Conservation (phyloP, 2,888 invertebrate genomes). For the Volucella zonaria region DNA sequence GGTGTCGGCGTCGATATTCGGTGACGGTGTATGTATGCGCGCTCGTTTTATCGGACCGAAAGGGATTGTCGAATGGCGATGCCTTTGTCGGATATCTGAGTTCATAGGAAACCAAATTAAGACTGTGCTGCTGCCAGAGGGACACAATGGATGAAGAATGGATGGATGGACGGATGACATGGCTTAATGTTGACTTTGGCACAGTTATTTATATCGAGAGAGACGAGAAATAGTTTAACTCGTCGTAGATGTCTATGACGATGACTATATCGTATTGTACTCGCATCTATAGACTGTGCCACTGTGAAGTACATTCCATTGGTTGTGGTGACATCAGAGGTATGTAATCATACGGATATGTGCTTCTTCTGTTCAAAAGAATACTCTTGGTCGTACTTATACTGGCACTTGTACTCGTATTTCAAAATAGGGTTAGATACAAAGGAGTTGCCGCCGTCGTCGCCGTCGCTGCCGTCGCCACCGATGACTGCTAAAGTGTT, state of each 20-base stretch:
- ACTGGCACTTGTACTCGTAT: neutral
- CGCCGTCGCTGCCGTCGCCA: conserved; percentile 24
- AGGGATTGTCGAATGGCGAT: conserved; percentile 30
- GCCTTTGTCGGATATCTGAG: conserved; percentile 21
- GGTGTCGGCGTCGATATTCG: neutral
- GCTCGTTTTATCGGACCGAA: conserved; percentile 20
- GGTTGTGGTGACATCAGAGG: conserved; percentile 23
- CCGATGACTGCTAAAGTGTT: conserved; percentile 30
- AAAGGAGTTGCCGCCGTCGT: conserved; percentile 26
- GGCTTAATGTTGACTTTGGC: conserved; percentile 66
- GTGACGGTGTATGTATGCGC: conserved; percentile 26
- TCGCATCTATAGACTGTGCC: neutral
- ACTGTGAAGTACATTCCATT: conserved; percentile 39
- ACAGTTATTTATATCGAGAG: conserved; percentile 64
- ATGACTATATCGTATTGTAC: conserved; percentile 10
- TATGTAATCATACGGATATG: conserved; percentile 3
- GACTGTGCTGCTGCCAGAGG: conserved; percentile 11
- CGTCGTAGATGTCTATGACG: too few relatives aligned
- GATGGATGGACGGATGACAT: conserved; percentile 62
- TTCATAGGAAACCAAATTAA: conserved; percentile 24
- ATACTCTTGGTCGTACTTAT: too few relatives aligned
- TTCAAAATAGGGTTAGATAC: conserved; percentile 47
- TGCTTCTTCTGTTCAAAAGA: conserved; percentile 31
- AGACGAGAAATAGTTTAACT: conserved; percentile 34
- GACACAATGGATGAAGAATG: conserved; percentile 64